phyloP scores from a whole-genome alignment of 2,113 vertebrate genomes.

The Rhinichthys klamathensis region DNA sequence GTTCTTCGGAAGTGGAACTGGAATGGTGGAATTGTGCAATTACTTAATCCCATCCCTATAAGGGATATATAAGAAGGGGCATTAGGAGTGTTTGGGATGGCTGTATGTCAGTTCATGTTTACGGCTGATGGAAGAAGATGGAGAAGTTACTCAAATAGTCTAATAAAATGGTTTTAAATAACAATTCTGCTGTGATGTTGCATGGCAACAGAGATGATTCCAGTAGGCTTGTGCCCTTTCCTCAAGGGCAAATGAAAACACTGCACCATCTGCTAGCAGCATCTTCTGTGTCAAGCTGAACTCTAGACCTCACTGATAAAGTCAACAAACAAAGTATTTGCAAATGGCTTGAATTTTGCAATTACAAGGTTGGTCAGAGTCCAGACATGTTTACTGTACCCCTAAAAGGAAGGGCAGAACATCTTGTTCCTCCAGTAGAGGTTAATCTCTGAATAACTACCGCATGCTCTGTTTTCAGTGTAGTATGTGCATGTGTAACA shows the following conservation, averaged over 20 bases:
- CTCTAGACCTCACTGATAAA: constrained; percentile 73
- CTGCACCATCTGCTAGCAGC: constrained; percentile 77
- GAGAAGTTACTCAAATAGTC: constrained; percentile 38
- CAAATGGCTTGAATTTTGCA: constrained; percentile 73
- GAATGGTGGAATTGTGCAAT: neutral
- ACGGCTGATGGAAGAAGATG: neutral
- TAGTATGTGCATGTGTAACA: constrained; percentile 69
- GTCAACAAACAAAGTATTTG: constrained; percentile 78
- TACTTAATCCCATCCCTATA: neutral
- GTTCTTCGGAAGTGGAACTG: neutral
- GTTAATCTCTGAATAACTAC: constrained; percentile 73
- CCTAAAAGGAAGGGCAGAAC: constrained; percentile 74
- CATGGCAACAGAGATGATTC: constrained; percentile 62
- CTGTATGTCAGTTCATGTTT: neutral
- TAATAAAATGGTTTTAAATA: neutral
- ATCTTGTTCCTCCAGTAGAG: constrained; percentile 71
- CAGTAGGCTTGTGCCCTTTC: constrained; percentile 71
- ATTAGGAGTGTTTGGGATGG: neutral
- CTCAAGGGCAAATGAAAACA: constrained; percentile 79
- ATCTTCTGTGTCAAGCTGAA: constrained; percentile 76
- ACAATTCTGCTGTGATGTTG: constrained; percentile 22
- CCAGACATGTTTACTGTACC: constrained; percentile 74
- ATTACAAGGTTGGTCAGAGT: constrained; percentile 74
- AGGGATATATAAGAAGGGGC: neutral
- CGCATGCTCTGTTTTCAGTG: constrained; percentile 62